Conservation (phyloP, 2,888 invertebrate genomes). For the Actias luna region DNA sequence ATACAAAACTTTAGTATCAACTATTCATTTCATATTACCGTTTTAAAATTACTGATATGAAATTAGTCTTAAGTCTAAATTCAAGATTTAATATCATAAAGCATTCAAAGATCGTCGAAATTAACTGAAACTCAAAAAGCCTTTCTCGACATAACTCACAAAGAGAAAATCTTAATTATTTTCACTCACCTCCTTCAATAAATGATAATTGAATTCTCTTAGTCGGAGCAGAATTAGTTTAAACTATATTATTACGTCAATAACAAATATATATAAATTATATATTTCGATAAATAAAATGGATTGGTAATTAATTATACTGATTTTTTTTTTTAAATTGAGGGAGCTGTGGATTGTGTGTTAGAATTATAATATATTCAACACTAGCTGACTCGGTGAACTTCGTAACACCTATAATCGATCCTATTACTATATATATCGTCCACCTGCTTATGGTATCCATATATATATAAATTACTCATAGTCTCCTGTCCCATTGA, state of each 20-base stretch:
- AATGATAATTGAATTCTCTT: neutral
- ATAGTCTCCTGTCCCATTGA: too few relatives aligned
- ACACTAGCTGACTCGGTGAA: too few relatives aligned
- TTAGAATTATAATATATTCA: too few relatives aligned
- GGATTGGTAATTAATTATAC: too few relatives aligned
- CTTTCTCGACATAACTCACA: neutral
- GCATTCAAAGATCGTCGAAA: constrained; percentile 5
- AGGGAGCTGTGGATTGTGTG: too few relatives aligned
- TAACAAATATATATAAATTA: too few relatives aligned
- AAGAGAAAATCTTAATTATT: constrained; percentile 6
- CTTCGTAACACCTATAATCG: too few relatives aligned
- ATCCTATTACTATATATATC: too few relatives aligned
- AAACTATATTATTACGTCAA: neutral
- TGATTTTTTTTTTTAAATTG: too few relatives aligned
- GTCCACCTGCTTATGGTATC: too few relatives aligned
- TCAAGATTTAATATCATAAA: neutral
- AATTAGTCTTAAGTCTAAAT: neutral
- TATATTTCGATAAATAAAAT: too few relatives aligned
- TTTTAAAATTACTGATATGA: neutral
- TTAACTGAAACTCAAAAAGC: neutral
- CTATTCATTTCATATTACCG: neutral
- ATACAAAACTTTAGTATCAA: neutral
- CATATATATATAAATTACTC: too few relatives aligned
- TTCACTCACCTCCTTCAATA: neutral
- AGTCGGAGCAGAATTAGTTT: neutral